Base-by-base conservation (phyloP, 2,888 invertebrate genomes). In the Zonitis immaculata region DNA sequence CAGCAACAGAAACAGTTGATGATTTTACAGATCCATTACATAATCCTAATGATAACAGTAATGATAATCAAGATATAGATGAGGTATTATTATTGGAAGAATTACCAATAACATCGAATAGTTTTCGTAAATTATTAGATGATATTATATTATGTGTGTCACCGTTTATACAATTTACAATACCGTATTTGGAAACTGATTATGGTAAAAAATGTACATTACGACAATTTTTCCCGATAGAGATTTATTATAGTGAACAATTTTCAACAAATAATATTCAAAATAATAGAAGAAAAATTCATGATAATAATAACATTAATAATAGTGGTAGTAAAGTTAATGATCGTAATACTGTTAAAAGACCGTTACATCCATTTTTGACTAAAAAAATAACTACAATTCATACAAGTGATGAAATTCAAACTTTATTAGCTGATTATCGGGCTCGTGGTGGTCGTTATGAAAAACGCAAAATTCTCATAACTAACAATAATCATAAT, bases 101-200 rank as follows among this genome's bases (percentile, higher is more conserved):
- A 62, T 75, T 83, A 16, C 84, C 85, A 0, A 78, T 83, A 51
- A 77, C 82, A 4, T 87, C 82, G 12, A 87, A 87, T 72, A 81
- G 81, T 56, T 89, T 90, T 68, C 80, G 89, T 69, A 84, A 90
- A 76, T 87, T 85, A 0, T 74, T 91, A 7, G 85, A 86, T 60
- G 88, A 87, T 49, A 83, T 86, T 0, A 79, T 88, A 44, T 74
- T 94, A 2, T 91, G 92, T 0, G 84, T 91, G 57, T 96, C 96
- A 0, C 96, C 97, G 0, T 91, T 88, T 72, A 79, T 95, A 9
- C 84, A 86, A 52, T 89, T 91, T 66, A 84, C 89, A 0, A 80
- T 93, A 50, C 97, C 98, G 0, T 94, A 88, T 76, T 75, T 95
- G 58, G 94, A 94, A 76, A 90, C 93, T 0, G 91, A 92, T 69